Evolutionary conservation across 1,140 invertebrate species (phyloP), one percentile per base, ranked within the genome.

Genomic region (Hycleus cichorii): DNA sequence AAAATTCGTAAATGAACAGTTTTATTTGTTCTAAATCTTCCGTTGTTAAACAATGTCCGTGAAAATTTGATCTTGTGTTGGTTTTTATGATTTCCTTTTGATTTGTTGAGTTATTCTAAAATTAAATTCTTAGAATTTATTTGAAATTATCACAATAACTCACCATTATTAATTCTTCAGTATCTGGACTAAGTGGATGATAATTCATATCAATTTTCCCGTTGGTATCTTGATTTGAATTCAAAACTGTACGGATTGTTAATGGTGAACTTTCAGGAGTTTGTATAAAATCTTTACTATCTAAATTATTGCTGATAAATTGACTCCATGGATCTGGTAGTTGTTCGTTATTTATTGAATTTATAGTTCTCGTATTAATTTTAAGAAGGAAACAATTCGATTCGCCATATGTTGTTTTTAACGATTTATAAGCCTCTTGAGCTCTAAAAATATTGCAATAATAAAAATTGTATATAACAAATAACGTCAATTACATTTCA

Each of bases 1-100:
- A 83, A 78, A 95, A 96, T 60, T 97, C 93, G 64, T 90, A 85
- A 27, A 97, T 83, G 69, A 97, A 88, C 49, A 83, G 81, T 65
- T 88, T 84, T 32, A 97, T 80, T 66, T 87, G 83, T 65, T 96
- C 91, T 25, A 92, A 74, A 78, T 98, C 95, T 68, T 84, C 83
- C 0, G 81, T 74, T 38, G 88, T 88, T 39, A 97, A 76, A 72
- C 84, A 88, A 58, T 79, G 75, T 51, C 93, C 93, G 76, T 89
- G 86, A 2, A 75, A 64, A 61, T 63, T 63, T 42, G 43, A 49
- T 60, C 58, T 62, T 42, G 26, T 39, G 26, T 12, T 39, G 52
- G 42, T 63, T 59, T 51, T 53, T 4, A 24, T 10, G 46, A 47
- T 59, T 26, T 68, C 63, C 40, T 60, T 58, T 46, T 66, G 61